Evolutionary conservation across 2,888 invertebrate species (phyloP), one percentile per base, ranked within the genome.

Genomic region (Cantharis rufa): DNA sequence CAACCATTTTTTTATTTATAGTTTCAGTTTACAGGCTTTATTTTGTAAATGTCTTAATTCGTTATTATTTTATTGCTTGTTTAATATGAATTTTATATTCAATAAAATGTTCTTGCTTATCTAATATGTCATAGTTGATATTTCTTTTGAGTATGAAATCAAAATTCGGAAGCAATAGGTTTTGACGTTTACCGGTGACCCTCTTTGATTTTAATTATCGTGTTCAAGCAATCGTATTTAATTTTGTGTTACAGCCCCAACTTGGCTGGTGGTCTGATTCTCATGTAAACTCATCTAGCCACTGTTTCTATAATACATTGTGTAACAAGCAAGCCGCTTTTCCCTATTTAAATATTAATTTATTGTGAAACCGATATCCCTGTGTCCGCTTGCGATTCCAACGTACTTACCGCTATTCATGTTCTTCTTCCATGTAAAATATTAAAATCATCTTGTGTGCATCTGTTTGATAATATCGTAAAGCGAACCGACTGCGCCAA

Each of bases 201-300:
- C 69, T 61, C 75, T 78, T 79, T 75, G 76, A 81, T 80, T 78
- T 75, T 81, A 81, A 81, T 81, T 81, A 81, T 76, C 76, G 79
- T 81, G 81, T 74, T 80, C 81, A 81, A 77, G 76, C 80, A 80
- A 73, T 80, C 81, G 81, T 81, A 74, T 79, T 77, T 80, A 81
- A 81, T 81, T 80, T 76, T 68, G 63, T 71, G 61, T 71, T 74
- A 77, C 80, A 75, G 78, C 74, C 79, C 72, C 48, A 62, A 74
- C 80, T 63, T 75, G 63, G 79, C 73, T 78, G 81, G 81, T 81
- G 81, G 81, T 81, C 81, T 77, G 66, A 78, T 79, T 80, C 75
- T 77, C 77, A 79, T 77, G 76, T 76, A 77, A 81, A 80, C 75
- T 75, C 74, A 71, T 72, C 70, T 72, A 70, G 71, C 77, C 71